Base-by-base conservation (phyloP, 2,797 vertebrate genomes). In the Silurus aristotelis region DNA sequence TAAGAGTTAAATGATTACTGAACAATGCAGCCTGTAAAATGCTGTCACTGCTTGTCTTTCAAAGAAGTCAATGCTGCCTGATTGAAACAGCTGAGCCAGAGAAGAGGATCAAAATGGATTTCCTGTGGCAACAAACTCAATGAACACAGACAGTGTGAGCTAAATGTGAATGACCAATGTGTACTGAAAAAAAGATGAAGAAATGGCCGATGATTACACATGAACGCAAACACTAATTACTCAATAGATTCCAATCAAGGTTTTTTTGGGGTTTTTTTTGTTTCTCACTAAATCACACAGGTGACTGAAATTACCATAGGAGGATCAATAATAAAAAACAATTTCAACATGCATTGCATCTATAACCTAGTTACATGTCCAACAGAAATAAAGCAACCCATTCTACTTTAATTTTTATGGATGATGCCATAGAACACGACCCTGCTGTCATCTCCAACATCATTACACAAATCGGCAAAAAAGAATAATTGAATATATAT, bases 61-160 rank as follows among this genome's bases (percentile, higher is more conserved):
- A 55, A 75, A 75, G 13, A 8, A 55, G 48, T 75, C 48, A 75
- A 17, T 75, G 48, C n/a, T 75, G 72, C 13, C 15, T 27, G 72
- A 75, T 12, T 15, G 15, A 75, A 56, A 56, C n/a, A 27, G 48
- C 48, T 27, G 48, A 75, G 14, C 6, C 55, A 61, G 4, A 38
- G 55, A 20, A 14, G 5, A 31, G 76, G 31, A 61, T 60, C 9
- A 14, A 78, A 60, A 60, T 22, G 31, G 55, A 78, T 78, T 61
- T 78, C 75, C 84, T 83, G 61, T 75, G 43, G 66, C 52, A 80
- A 76, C 31, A 84, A 72, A 22, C 60, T 81, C 43, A 66, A 17
- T 46, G 12, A 52, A 61, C 66, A 70, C 9, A 38, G 43, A 82
- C 48, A 17, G 22, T n/a, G 58, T 5, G 14, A 43, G 48, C 58